A percentile compares a stretch with the other conserved stretches of the same genome.
phyloP scores from a whole-genome alignment of 1,140 invertebrate species.

The Archivesica marissinica region DNA sequence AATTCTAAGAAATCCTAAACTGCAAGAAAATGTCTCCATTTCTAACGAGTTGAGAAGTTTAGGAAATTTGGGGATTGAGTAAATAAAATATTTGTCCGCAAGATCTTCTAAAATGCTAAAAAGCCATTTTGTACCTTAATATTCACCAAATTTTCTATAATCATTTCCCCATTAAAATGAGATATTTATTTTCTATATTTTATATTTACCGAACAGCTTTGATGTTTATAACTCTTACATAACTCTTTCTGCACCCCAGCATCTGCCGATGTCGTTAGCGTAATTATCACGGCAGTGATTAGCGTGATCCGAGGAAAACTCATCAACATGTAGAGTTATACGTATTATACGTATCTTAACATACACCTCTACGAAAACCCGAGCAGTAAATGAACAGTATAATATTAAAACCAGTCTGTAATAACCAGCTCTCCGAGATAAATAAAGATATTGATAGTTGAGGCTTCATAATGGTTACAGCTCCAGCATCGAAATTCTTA shows the following conservation, averaged over 20 bases:
- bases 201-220: slow-evolving; percentile 33
- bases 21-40: no score
- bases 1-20: no score
- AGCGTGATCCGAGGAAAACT: slow-evolving; percentile 34
- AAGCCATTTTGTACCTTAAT: no score
- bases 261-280: slow-evolving; percentile 31
- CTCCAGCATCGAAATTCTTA: neutral
- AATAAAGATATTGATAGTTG: slow-evolving; percentile 29
- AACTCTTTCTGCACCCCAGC: slow-evolving; percentile 50
- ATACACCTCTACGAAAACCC: slow-evolving; percentile 10
- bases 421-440: slow-evolving; percentile 6
- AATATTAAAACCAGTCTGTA: slow-evolving; percentile 43
- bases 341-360: neutral
- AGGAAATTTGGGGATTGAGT: no score
- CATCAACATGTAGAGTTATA: slow-evolving; percentile 27
- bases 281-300: slow-evolving; percentile 48
- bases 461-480: neutral
- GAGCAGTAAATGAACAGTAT: slow-evolving; percentile 39
- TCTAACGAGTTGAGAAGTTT: no score
- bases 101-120: no score
- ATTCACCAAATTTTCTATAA: slow-evolving; percentile 17
- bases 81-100: no score
- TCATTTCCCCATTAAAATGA: slow-evolving; percentile 44
- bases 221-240: slow-evolving; percentile 39
- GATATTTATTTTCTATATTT: slow-evolving; percentile 50